A percentile compares a stretch with the other conserved stretches of the same genome.
Evolutionary conservation across 2,888 invertebrate genomes (phyloP).

Genomic region (Amblyteles armatorius): DNA sequence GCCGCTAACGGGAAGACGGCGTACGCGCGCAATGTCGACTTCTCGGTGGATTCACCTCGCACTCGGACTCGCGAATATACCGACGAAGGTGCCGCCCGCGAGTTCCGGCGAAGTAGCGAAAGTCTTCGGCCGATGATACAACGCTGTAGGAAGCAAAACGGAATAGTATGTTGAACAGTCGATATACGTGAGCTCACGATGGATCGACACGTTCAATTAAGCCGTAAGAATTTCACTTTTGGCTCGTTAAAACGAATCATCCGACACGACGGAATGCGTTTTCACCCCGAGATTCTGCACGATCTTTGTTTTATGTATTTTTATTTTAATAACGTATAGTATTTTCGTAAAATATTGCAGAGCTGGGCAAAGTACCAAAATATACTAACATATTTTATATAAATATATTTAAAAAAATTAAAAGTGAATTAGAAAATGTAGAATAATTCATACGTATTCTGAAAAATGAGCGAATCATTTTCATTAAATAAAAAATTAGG

Average conservation of each 20-base stretch:
- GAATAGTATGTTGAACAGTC: constrained; percentile 14
- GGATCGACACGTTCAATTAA: constrained; percentile 49
- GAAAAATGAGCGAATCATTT: too few relatives aligned
- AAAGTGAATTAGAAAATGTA: too few relatives aligned
- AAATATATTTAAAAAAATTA: too few relatives aligned
- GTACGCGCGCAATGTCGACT: background rate
- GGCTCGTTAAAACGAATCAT: constrained; percentile 77
- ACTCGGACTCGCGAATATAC: background rate
- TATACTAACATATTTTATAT: too few relatives aligned
- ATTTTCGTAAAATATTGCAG: too few relatives aligned
- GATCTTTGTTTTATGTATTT: constrained; percentile 13
- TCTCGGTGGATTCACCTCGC: background rate
- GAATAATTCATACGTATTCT: too few relatives aligned
- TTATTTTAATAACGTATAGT: background rate
- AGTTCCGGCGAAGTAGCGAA: constrained; percentile 16
- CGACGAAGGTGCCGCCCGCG: background rate
- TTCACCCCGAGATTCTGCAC: constrained; percentile 34
- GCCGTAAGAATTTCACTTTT: constrained; percentile 77
- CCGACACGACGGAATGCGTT: constrained; percentile 63
- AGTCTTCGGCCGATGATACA: constrained; percentile 21
- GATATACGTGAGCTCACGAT: constrained; percentile 40
- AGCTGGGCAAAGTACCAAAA: too few relatives aligned
- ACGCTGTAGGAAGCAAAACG: constrained; percentile 24
- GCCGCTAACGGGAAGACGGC: background rate
- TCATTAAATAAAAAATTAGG: too few relatives aligned